phyloP scores from a whole-genome alignment of 1,140 invertebrate genomes.

The Diorhabda carinulata region DNA sequence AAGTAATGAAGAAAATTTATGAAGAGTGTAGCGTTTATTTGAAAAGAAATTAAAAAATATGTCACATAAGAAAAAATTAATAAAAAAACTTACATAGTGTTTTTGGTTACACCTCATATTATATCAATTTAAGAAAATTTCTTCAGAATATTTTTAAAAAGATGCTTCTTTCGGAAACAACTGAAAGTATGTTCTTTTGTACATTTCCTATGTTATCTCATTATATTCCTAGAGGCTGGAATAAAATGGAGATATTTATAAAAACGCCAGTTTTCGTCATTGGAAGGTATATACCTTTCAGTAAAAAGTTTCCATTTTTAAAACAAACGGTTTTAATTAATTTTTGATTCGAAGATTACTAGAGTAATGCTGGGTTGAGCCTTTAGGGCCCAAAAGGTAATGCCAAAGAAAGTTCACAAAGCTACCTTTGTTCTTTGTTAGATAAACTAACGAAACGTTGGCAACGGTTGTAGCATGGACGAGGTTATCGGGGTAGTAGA shows the following conservation, averaged over 20 bases:
- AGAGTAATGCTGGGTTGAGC: background rate
- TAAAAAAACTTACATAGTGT: no score
- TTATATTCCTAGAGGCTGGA: no score
- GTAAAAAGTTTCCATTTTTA: background rate
- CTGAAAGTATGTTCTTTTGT: no score
- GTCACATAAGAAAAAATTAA: no score
- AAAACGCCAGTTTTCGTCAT: background rate
- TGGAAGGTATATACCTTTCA: background rate
- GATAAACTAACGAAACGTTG: constrained; percentile 12
- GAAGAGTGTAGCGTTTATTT: no score
- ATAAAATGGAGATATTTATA: background rate
- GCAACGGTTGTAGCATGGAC: constrained; percentile 10
- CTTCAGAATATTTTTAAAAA: no score
- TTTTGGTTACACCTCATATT: no score
- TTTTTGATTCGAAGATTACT: constrained; percentile 5
- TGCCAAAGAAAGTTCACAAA: constrained; percentile 19
- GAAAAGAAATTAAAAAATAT: no score
- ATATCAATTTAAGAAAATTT: no score
- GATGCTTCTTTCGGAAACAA: no score
- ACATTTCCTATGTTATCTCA: no score
- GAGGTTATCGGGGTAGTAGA: background rate
- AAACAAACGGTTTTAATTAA: constrained; percentile 3
- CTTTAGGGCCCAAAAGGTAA: constrained; percentile 3
- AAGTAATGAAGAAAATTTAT: no score
- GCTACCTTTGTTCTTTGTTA: constrained; percentile 26